These are phyloP conservation scores for Biston betularia DNA, from an alignment of 2,888 invertebrate genomes.

Conservation along the genomic window DNA sequence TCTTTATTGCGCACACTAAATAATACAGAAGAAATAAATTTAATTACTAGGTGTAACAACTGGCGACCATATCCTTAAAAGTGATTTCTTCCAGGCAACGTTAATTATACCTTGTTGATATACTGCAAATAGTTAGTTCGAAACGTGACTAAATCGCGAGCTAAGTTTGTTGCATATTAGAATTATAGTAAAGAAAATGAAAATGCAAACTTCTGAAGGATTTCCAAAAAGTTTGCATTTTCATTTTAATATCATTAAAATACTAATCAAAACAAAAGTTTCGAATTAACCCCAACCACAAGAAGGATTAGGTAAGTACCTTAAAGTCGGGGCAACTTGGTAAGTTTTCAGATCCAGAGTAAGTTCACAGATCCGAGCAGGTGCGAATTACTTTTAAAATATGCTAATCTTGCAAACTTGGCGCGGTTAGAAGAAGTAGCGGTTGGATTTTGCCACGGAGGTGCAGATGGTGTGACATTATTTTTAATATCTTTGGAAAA, in stretches of 20 bases:
- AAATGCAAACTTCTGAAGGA: neutral
- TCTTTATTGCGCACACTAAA: too few relatives aligned
- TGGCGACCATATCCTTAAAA: too few relatives aligned
- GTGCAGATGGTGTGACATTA: conserved; percentile 39
- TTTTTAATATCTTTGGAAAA: conserved; percentile 35
- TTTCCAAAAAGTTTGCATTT: conserved; percentile 3
- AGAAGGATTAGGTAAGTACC: conserved; percentile 28
- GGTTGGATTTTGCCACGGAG: conserved; percentile 20
- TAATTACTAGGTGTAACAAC: too few relatives aligned
- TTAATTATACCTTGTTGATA: too few relatives aligned
- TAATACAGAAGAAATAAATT: too few relatives aligned
- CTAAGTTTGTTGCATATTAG: neutral
- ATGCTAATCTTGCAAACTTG: conserved; percentile 63
- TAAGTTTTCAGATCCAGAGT: conserved; percentile 39
- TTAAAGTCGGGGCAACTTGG: conserved; percentile 24
- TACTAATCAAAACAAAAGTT: conserved; percentile 24
- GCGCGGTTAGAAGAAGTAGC: conserved; percentile 29
- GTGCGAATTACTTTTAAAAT: conserved; percentile 71
- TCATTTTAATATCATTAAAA: conserved; percentile 10
- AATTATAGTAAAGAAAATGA: neutral
- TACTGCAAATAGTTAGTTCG: too few relatives aligned
- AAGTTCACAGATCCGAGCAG: conserved; percentile 53
- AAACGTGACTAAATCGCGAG: too few relatives aligned
- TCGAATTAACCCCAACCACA: conserved; percentile 27
- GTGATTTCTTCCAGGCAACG: too few relatives aligned